Percentiles rank a stretch among this genome's conserved stretches.
These are phyloP conservation scores for Dione vanillae DNA, from an alignment of 2,888 invertebrate genomes.

Conservation along the genomic window DNA sequence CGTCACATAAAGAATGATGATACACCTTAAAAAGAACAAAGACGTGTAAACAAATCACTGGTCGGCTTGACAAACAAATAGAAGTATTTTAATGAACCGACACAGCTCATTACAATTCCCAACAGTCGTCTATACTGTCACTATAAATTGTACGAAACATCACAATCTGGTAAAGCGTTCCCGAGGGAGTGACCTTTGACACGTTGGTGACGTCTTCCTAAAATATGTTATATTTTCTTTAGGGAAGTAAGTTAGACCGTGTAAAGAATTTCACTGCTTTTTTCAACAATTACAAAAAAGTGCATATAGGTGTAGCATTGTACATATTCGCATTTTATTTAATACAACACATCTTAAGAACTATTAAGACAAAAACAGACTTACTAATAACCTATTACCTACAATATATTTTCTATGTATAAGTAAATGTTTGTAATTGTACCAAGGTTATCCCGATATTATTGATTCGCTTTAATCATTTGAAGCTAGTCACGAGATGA, in stretches of 20 bases:
- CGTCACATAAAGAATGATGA: slow-evolving; percentile 46
- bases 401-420: not conserved
- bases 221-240: not conserved
- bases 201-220: slow-evolving; percentile 30
- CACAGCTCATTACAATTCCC: slow-evolving; percentile 70
- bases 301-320: not conserved
- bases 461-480: slow-evolving; percentile 46
- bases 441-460: slow-evolving; percentile 39
- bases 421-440: slow-evolving; percentile 6
- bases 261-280: not conserved
- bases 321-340: not conserved
- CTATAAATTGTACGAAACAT: slow-evolving; percentile 63
- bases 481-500: slow-evolving; percentile 41
- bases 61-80: slow-evolving; percentile 69
- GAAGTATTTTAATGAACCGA: slow-evolving; percentile 79
- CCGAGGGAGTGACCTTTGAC: slow-evolving; percentile 61
- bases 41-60: slow-evolving; percentile 71
- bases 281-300: not conserved
- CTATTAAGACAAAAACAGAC: not conserved
- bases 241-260: not conserved
- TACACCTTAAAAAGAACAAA: slow-evolving; percentile 56
- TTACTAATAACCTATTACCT: not conserved
- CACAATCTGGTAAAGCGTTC: slow-evolving; percentile 63
- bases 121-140: slow-evolving; percentile 58
- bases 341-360: not conserved